These are phyloP conservation scores for Numenius arquata DNA, from an alignment of 2,113 vertebrate species.

Conservation along the genomic window DNA sequence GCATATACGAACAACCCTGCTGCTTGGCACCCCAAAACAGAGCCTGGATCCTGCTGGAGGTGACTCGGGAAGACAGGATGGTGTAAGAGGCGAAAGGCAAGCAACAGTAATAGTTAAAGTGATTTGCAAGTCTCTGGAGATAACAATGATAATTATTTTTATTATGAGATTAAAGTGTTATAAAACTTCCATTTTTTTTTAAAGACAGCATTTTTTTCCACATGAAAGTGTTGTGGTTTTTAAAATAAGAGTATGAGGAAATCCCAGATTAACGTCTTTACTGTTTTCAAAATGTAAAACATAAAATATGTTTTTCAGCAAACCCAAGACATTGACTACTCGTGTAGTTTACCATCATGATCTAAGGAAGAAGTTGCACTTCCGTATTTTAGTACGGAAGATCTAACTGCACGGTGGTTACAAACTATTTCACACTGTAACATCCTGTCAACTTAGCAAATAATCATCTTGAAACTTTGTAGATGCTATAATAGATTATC, in stretches of 20 bases:
- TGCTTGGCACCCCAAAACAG: neutral
- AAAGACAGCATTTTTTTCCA: neutral
- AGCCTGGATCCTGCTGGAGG: neutral
- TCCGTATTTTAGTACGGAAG: neutral
- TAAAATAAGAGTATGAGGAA: neutral
- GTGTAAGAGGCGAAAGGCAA: neutral
- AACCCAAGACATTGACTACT: neutral
- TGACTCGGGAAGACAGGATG: neutral
- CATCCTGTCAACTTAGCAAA: constrained; percentile 24
- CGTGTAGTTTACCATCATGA: neutral
- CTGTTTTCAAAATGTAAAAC: neutral
- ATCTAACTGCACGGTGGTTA: neutral
- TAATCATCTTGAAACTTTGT: neutral
- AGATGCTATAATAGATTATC: neutral
- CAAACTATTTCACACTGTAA: constrained; percentile 8
- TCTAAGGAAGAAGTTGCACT: constrained; percentile 18
- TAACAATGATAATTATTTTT: neutral
- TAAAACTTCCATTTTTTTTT: neutral
- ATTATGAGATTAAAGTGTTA: neutral
- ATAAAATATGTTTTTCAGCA: neutral
- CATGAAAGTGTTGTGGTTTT: neutral
- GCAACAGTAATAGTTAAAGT: neutral
- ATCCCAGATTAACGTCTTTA: neutral
- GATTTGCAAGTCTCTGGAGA: neutral
- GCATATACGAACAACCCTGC: neutral